phyloP scores from a whole-genome alignment of 1,140 invertebrate species.

The Ceratitis capitata region DNA sequence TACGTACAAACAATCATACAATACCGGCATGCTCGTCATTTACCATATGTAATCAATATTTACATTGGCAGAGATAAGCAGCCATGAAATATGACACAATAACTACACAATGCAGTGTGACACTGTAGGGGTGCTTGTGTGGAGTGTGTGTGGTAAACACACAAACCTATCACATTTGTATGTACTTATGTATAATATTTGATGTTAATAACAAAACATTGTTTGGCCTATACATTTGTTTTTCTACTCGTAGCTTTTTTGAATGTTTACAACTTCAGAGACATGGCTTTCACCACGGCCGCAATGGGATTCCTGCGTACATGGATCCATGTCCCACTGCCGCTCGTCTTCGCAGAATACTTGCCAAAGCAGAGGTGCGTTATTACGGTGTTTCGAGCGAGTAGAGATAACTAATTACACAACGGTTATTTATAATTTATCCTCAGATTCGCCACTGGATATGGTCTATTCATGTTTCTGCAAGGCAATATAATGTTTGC shows the following conservation, averaged over 20 bases:
- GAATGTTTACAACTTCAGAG: constrained; percentile 53
- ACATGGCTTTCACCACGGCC: constrained; percentile 67
- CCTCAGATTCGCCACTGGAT: constrained; percentile 70
- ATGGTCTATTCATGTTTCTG: constrained; percentile 72
- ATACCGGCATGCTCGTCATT: neutral
- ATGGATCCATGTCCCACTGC: constrained; percentile 69
- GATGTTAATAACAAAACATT: no score
- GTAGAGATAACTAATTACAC: neutral
- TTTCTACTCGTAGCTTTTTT: constrained; percentile 49
- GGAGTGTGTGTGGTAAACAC: no score
- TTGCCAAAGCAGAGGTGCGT: constrained; percentile 69
- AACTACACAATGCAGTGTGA: neutral
- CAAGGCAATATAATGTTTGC: constrained; percentile 66
- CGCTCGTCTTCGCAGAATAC: constrained; percentile 72
- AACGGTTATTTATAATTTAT: constrained; percentile 7
- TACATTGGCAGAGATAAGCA: neutral
- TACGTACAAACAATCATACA: neutral
- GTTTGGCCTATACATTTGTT: neutral
- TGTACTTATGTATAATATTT: no score
- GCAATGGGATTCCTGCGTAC: constrained; percentile 69
- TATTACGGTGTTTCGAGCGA: neutral
- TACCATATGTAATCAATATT: neutral
- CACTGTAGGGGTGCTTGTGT: no score
- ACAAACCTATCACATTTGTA: no score
- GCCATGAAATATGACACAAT: neutral